A percentile compares a stretch with the other conserved stretches of the same genome.
These are phyloP conservation scores for Tenthredo livida DNA, from an alignment of 2,888 invertebrate species.

Conservation along the genomic window DNA sequence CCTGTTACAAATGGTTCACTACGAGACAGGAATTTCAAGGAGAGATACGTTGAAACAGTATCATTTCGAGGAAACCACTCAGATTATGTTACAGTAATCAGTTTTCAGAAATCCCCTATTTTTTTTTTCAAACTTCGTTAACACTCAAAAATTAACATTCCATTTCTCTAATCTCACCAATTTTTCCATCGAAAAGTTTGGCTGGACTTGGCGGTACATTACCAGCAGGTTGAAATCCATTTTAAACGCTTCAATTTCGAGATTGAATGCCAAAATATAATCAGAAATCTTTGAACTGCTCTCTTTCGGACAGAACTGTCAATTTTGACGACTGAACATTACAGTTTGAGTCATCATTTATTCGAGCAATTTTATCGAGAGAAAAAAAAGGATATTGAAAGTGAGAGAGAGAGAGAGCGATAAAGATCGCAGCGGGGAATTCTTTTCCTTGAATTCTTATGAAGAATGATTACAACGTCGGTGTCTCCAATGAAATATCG, in stretches of 20 bases:
- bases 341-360: conserved; percentile 3
- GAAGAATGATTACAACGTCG: too few species aligned
- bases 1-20: background rate
- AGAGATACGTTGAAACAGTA: background rate
- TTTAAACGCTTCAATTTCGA: conserved; percentile 1
- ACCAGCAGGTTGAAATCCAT: conserved; percentile 20
- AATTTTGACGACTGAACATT: background rate
- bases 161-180: conserved; percentile 8
- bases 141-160: background rate
- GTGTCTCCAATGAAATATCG: too few species aligned
- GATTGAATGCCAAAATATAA: background rate
- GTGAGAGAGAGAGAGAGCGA: too few species aligned
- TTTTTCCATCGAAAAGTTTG: background rate
- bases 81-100: background rate
- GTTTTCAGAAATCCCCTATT: background rate
- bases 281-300: background rate
- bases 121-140: background rate
- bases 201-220: background rate
- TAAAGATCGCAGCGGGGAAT: too few species aligned
- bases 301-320: background rate
- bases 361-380: background rate
- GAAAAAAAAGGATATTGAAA: too few species aligned
- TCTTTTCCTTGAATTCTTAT: background rate
- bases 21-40: background rate
- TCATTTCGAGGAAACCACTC: background rate